These are phyloP conservation scores for Apis dorsata DNA, from an alignment of 1,140 invertebrate genomes.

Conservation along the genomic window DNA sequence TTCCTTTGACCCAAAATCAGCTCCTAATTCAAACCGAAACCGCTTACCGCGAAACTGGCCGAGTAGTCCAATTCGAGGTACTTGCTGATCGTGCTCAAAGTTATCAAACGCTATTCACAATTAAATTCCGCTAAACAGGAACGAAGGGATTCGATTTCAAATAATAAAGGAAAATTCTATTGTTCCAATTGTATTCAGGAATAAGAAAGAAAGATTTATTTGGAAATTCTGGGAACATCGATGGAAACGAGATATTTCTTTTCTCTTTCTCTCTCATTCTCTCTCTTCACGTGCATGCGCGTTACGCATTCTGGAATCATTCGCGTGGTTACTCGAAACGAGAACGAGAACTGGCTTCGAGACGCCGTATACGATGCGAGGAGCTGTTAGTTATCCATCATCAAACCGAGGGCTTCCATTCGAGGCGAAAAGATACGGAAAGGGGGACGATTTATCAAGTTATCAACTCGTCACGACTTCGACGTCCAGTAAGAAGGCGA, in stretches of 20 bases:
- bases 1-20: conserved; percentile 4
- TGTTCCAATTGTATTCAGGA: too few relatives aligned
- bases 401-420: background rate
- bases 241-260: background rate
- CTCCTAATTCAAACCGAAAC: background rate
- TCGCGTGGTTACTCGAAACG: background rate
- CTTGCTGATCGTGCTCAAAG: background rate
- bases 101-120: background rate
- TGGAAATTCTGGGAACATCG: background rate
- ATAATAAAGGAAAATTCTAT: too few relatives aligned
- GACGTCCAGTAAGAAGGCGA: background rate
- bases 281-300: background rate
- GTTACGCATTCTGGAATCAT: background rate
- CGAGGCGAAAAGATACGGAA: conserved; percentile 1
- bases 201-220: too few relatives aligned
- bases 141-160: too few relatives aligned
- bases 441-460: conserved; percentile 26
- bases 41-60: background rate
- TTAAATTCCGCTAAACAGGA: background rate
- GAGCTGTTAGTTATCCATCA: conserved; percentile 16
- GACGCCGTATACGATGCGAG: background rate
- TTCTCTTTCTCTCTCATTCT: background rate
- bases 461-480: conserved; percentile 19
- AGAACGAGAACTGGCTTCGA: background rate
- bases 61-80: background rate